Percentiles rank a stretch among this genome's conserved stretches.
Evolutionary conservation across 2,113 vertebrate species (phyloP).

Genomic region (Paramormyrops kingsleyae): DNA sequence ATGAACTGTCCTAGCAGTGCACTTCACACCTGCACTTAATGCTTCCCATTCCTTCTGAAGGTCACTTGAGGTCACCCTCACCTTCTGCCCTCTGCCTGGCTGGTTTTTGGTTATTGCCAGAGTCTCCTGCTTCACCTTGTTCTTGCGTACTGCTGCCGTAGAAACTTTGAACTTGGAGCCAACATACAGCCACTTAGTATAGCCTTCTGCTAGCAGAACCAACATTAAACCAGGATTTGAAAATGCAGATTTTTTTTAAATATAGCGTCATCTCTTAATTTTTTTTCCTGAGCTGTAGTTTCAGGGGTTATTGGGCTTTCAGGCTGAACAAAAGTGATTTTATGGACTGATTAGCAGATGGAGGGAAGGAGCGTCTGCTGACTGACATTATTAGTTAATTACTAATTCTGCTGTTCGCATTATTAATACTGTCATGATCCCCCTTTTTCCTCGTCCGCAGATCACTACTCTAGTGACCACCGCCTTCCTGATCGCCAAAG

Average conservation of each 20-base stretch:
- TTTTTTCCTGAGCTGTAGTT: neutral
- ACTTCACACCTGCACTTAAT: neutral
- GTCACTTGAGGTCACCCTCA: neutral
- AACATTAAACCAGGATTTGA: neutral
- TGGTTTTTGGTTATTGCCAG: neutral
- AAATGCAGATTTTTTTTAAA: neutral
- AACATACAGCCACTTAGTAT: neutral
- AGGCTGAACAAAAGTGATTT: neutral
- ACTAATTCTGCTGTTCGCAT: no score
- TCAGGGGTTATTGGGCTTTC: neutral
- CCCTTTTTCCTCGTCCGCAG: conserved; percentile 49
- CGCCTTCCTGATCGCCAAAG: conserved; percentile 87
- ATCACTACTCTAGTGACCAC: conserved; percentile 86
- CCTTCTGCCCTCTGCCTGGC: neutral
- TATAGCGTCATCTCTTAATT: neutral
- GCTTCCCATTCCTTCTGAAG: neutral
- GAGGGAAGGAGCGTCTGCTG: neutral
- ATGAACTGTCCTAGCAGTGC: neutral
- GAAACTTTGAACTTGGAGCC: neutral
- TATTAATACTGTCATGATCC: neutral
- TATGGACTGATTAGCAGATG: neutral
- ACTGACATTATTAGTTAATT: neutral
- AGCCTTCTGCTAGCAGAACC: neutral
- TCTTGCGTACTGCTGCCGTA: neutral
- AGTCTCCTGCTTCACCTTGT: neutral